Evolutionary conservation across 1,140 invertebrate species (phyloP).

Genomic region (Drosophila cardini): DNA sequence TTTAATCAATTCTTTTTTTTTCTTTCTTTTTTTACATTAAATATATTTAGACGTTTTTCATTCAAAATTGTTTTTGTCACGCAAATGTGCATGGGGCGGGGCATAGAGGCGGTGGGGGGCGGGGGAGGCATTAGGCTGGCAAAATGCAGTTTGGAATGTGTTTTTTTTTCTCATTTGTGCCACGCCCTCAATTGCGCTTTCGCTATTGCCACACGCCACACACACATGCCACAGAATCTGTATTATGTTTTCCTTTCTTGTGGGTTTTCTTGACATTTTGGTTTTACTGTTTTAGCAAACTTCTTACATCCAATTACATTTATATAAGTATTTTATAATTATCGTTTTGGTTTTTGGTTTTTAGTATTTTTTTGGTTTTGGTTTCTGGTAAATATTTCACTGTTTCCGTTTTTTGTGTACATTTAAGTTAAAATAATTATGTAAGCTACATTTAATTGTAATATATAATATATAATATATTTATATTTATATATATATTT

Average conservation of each 20-base stretch:
- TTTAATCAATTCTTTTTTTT: slow-evolving; percentile 54
- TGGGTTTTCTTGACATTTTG: slow-evolving; percentile 32
- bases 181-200: slow-evolving; percentile 24
- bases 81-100: slow-evolving; percentile 20
- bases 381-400: slow-evolving; percentile 50
- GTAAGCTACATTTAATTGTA: slow-evolving; percentile 78
- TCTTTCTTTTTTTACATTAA: slow-evolving; percentile 82
- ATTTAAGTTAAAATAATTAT: slow-evolving; percentile 79
- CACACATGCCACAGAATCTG: slow-evolving; percentile 21
- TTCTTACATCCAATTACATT: slow-evolving; percentile 81
- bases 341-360: slow-evolving; percentile 32
- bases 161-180: slow-evolving; percentile 9
- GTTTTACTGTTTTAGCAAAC: slow-evolving; percentile 72
- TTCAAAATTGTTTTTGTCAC: slow-evolving; percentile 74
- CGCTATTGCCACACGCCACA: slow-evolving; percentile 15
- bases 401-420: slow-evolving; percentile 59
- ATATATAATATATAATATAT: slow-evolving; percentile 6
- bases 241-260: slow-evolving; percentile 31
- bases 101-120: neutral
- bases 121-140: slow-evolving; percentile 4
- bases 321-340: slow-evolving; percentile 61
- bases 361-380: slow-evolving; percentile 31
- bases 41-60: slow-evolving; percentile 83
- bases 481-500: slow-evolving; percentile 11
- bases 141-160: slow-evolving; percentile 72